Evolutionary conservation across 2,797 vertebrate species (phyloP), one percentile per base, ranked within the genome.

Genomic region (Hypotaenidia okinawae): DNA sequence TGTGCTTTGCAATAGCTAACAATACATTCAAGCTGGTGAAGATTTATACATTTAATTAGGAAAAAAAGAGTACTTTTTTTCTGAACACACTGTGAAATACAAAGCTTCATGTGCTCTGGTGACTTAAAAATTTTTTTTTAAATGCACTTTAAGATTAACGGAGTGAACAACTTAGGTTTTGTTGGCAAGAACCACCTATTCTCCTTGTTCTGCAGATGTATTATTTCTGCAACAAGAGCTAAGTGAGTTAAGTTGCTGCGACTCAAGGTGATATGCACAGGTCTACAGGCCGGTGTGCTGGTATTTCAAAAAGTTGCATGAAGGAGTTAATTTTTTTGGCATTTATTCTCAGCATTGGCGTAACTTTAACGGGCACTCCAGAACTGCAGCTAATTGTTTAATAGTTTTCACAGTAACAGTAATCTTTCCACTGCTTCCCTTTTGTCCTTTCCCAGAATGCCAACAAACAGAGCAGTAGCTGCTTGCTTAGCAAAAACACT

Each of bases 1-100:
- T 95, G 97, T 97, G 96, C 96, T 97, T 96, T 84, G 94, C 91
- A 93, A 78, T 62, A 95, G 89, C 73, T 93, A 94, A 78, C 81
- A 89, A 61, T 97, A 97, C 94, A 97, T 97, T 98, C 97, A 95
- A 91, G 94, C 95, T 96, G 94, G 91, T 94, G 91, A 93, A 95
- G 87, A 77, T 84, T 89, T 87, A 87, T 90, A 93, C 16, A 39
- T n/a, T 37, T 84, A 74, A 77, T 74, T 88, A 85, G 80, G 80
- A 78, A 96, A 51, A 87, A 58, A 86, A 96, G 79, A 95, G 77
- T 74, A 84, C 73, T 51, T 83, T 62, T 59, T 66, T 74, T 92
- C 76, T 91, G 73, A 95, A 94, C 32, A 93, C 45, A 64, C 72
- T 62, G 80, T 92, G 91, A 96, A 96, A 91, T 75, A 89, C 35